A percentile compares a stretch with the other conserved stretches of the same genome.
These are phyloP conservation scores for Poeciliopsis gracilis DNA, from an alignment of 2,797 vertebrate species.

Conservation along the genomic window DNA sequence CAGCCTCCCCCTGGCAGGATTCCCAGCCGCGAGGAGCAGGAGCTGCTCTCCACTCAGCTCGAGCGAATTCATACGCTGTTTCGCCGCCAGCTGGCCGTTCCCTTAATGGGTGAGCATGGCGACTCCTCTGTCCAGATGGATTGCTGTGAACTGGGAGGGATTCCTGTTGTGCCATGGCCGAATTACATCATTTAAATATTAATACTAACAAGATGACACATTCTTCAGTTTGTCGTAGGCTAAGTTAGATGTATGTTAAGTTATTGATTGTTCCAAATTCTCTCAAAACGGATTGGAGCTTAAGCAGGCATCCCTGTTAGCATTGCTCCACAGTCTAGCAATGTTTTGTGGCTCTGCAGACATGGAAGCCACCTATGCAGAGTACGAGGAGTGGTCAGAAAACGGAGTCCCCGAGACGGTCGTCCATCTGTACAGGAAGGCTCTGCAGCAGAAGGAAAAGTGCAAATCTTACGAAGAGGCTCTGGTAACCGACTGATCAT, in stretches of 20 bases:
- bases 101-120: conserved; percentile 87
- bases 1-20: conserved; percentile 90
- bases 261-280: background rate
- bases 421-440: conserved; percentile 85
- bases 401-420: conserved; percentile 82
- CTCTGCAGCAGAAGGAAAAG: conserved; percentile 87
- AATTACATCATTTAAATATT: conserved; percentile 12
- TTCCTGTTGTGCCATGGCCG: conserved; percentile 23
- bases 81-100: conserved; percentile 92
- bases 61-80: conserved; percentile 93
- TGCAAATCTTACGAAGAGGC: conserved; percentile 88
- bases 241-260: background rate
- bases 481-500: conserved; percentile 78
- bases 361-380: conserved; percentile 91
- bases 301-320: background rate
- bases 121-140: conserved; percentile 27
- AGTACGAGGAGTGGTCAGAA: conserved; percentile 97
- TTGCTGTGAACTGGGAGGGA: conserved; percentile 25
- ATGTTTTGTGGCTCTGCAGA: conserved; percentile 76
- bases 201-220: background rate
- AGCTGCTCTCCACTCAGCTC: conserved; percentile 88
- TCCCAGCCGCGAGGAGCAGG: conserved; percentile 87
- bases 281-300: background rate
- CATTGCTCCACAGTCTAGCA: background rate
- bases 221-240: background rate